Evolutionary conservation across 2,888 invertebrate species (phyloP), one percentile per base, ranked within the genome.

Genomic region (Augochlorella aurata): DNA sequence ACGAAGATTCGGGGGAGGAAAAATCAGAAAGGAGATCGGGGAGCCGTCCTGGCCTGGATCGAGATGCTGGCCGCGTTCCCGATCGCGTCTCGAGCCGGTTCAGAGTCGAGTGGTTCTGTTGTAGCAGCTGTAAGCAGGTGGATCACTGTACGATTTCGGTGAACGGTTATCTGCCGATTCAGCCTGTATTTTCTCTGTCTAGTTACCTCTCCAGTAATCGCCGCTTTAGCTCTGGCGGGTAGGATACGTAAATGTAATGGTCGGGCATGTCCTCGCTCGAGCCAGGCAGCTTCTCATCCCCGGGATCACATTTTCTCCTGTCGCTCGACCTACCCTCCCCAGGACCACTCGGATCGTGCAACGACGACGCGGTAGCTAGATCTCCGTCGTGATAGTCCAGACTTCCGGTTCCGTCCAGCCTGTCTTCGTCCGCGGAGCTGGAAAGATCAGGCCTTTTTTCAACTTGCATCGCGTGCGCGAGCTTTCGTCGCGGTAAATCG

Each of bases 221-320:
- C 90, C 97, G 95, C 94, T 97, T 97, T 84, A 97, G 95, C 94
- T 97, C 97, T 58, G 97, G 97, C 88, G 97, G 97, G 95, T 97
- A 97, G 74, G 97, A 97, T 89, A 97, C 97, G 94, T 97, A 97
- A 91, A 97, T 97, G 94, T 97, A 97, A 93, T 97, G 96, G 85
- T 94, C 94, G n/a, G 92, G 90, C 88, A 91, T 88, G 7, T 92
- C 91, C 45, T 91, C 91, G 75, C 86, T 89, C n/a, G 90, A 85
- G 8, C 86, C 80, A 10, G 90, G 88, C 49, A 89, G 61, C 49
- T 88, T 79, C 44, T 91, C 91, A 29, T 91, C 92, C 10, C 85
- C 88, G 3, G 88, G 86, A 12, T 93, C 92, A 52, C 87, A 87
- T 82, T 92, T 92, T 49, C 92, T 88, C 79, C 90, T 86, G 18